Conservation (phyloP, 2,113 vertebrate species). For the Odontophorus gujanensis region DNA sequence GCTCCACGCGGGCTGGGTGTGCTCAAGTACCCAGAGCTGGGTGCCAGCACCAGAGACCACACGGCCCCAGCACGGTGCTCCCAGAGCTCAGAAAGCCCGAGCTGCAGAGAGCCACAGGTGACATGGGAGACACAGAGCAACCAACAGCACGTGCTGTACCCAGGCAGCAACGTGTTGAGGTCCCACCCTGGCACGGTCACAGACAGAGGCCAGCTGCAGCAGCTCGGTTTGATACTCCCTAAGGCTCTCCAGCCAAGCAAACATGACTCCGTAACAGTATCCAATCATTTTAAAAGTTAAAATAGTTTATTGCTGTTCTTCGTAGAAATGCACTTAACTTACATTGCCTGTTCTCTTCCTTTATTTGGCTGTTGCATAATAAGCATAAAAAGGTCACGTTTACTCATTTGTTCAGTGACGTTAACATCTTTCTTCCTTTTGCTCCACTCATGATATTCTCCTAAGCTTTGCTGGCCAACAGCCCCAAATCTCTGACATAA, state of each 20-base stretch:
- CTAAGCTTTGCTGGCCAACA: conserved; percentile 5
- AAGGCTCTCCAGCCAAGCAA: background rate
- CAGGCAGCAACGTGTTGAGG: background rate
- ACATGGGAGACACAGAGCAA: rapidly evolving
- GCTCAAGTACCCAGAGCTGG: rapidly evolving
- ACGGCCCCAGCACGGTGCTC: rapidly evolving
- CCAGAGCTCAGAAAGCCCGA: background rate
- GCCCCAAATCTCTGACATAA: conserved; percentile 77
- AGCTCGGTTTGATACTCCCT: background rate
- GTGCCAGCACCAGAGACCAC: rapidly evolving
- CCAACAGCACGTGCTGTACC: rapidly evolving
- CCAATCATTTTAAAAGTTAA: conserved; percentile 61
- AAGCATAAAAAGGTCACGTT: conserved; percentile 50
- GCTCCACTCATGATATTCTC: background rate
- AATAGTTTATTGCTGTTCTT: conserved; percentile 75
- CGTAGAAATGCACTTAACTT: conserved; percentile 76
- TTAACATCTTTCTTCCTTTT: conserved; percentile 17
- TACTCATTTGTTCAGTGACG: conserved; percentile 65
- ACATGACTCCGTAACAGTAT: background rate
- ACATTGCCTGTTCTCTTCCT: conserved; percentile 50
- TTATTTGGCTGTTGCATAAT: conserved; percentile 63
- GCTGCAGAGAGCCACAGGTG: background rate
- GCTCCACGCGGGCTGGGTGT: rapidly evolving
- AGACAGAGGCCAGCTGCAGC: background rate
- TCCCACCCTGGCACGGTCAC: rapidly evolving